Conservation (phyloP, 2,113 vertebrate species). For the Baryphthengus martii region DNA sequence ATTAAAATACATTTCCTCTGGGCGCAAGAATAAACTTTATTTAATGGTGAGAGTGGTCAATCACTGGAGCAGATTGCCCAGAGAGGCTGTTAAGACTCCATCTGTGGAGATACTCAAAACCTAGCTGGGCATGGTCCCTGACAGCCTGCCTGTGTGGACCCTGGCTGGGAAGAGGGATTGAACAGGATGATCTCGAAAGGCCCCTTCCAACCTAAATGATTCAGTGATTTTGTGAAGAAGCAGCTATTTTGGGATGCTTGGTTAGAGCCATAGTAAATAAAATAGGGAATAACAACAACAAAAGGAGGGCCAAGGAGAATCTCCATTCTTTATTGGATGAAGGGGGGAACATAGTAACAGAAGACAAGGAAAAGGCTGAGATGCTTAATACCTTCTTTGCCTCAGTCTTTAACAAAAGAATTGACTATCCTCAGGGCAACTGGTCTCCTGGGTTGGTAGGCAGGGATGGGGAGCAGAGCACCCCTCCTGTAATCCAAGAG, state of each 20-base stretch:
- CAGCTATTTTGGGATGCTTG: not conserved
- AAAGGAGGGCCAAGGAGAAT: too few relatives aligned
- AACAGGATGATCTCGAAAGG: not conserved
- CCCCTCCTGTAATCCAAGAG: too few relatives aligned
- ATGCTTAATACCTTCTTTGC: too few relatives aligned
- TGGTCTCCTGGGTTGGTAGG: too few relatives aligned
- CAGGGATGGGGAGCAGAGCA: too few relatives aligned
- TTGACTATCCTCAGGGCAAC: too few relatives aligned
- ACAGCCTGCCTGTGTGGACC: not conserved
- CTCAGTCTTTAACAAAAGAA: too few relatives aligned
- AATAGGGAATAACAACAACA: too few relatives aligned
- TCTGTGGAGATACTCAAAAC: not conserved
- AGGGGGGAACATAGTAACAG: too few relatives aligned
- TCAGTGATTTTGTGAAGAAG: not conserved
- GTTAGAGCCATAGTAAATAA: not conserved
- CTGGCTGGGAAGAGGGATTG: not conserved
- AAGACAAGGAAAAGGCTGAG: too few relatives aligned
- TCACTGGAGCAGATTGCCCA: not conserved
- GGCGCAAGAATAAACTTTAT: not conserved
- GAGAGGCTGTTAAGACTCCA: not conserved
- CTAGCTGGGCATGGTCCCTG: accelerated
- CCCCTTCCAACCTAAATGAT: not conserved
- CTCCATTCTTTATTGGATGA: too few relatives aligned
- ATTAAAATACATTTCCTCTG: not conserved
- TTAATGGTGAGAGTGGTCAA: not conserved